Evolutionary conservation across 2,113 vertebrate species (phyloP), one percentile per base, ranked within the genome.

Genomic region (Oryzias javanicus): DNA sequence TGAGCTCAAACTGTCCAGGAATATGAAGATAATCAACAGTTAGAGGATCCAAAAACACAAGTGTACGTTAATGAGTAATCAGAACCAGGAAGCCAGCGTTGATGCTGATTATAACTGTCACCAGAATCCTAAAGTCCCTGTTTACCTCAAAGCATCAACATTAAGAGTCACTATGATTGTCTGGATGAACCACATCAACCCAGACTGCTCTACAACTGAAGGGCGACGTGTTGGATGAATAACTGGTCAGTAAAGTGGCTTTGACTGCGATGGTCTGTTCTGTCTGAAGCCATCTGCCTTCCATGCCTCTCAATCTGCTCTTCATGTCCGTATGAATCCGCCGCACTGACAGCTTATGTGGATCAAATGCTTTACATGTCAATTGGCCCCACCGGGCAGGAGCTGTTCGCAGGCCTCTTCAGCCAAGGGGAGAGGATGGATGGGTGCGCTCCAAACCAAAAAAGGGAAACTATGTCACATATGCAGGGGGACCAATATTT

Each of bases 331-430:
- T 52, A 53, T 7, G 45, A 27, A 52, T 62, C 51, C 35, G 68
- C 57, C 16, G 16, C 4, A 44, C 5, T 42, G 78, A 67, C 64
- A 67, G 55, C 54, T 42, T 59, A 67, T 67, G 49, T 60, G 56
- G 55, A 78, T 80, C 62, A 56, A 62, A 74, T 74, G 69, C 70
- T 74, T 58, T n/a, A 57, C 78, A 60, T 56, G 75, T 82, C 70
- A 76, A 84, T 76, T 55, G 29, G 73, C 29, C 52, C 66, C 35
- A n/a, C 64, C 19, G 60, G 60, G 44, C 12, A 14, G 78, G 69
- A 76, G 74, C 66, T 49, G 55, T 79, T 84, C 77, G 75, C 56
- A 67, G 46, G 68, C 67, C 74, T 81, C 69, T 80, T 61, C 60
- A 76, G 58, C 51, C 63, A 47, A 35, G 19, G 50, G 64, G 25